Base-by-base conservation (phyloP, 1,140 invertebrate genomes). In the Cephus cinctus region DNA sequence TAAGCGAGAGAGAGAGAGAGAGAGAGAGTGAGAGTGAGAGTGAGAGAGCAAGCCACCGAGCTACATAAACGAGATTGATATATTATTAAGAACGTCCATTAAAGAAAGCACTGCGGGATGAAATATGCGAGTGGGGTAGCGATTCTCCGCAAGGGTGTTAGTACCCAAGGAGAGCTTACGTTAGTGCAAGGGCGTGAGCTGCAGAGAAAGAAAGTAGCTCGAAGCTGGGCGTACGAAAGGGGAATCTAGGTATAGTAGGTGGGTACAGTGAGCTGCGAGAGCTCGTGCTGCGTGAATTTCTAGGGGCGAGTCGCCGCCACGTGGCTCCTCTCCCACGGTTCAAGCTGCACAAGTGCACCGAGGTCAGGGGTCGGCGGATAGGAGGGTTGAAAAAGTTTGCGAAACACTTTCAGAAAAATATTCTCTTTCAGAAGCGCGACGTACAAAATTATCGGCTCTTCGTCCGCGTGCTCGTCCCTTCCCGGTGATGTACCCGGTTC, bases 81-180 rank as follows among this genome's bases (percentile, higher is more conserved):
- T 68, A 69, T 73, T 72, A 71, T 69, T 72, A 66, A 71, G 60
- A 59, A n/a, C 56, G 50, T 60, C 59, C 60, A 67, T 72, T 69
- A 69, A 67, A 71, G 64, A 65, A 65, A 68, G 64, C 59, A 42
- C 52, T 43, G 52, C 38, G 48, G 54, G 56, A 63, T 68, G 61
- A 69, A 67, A 69, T 67, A 71, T 67, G 56, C 53, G 45, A 44
- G 43, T 49, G 44, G 50, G 51, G 49, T 42, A 44, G 36, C 47
- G 15, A 51, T 49, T 56, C 49, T 9, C 35, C n/a, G n/a, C n/a
- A n/a, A n/a, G 35, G 35, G 16, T 2, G 35, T 16, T 2, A 27
- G 25, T 27, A n/a, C 25, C 40, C 40, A 45, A 15, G 22, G 35
- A 40, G 15, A 43, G 8, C 35, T 15, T n/a, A 22, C 18, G 5